Evolutionary conservation across 2,888 invertebrate genomes (phyloP).

Genomic region (Pheosia tremula): DNA sequence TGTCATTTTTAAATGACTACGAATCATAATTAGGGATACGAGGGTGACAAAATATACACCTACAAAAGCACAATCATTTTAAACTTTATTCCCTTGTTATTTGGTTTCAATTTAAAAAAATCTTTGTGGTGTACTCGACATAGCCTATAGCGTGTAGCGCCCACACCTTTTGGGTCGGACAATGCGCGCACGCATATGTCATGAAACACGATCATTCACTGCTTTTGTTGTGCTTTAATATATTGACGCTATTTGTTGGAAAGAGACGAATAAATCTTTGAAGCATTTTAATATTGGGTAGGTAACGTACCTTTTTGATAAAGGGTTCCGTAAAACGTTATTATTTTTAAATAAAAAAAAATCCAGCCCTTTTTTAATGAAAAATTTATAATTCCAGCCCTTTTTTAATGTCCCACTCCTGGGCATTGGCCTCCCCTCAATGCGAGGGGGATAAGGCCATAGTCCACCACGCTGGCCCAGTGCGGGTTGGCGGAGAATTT

Average conservation of each 20-base stretch:
- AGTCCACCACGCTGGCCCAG: too few relatives aligned
- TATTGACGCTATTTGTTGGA: constrained; percentile 1
- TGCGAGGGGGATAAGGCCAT: too few relatives aligned
- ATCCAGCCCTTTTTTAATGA: too few relatives aligned
- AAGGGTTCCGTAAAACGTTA: not conserved
- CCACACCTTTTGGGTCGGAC: constrained; percentile 30
- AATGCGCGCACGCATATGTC: constrained; percentile 32
- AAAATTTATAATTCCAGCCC: too few relatives aligned
- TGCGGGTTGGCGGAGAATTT: too few relatives aligned
- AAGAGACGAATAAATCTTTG: not conserved
- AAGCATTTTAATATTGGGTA: not conserved
- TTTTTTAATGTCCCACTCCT: too few relatives aligned
- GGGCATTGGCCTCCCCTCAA: too few relatives aligned
- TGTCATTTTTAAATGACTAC: not conserved
- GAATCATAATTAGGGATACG: not conserved
- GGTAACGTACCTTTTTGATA: not conserved
- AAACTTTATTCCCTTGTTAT: not conserved
- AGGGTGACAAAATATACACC: constrained; percentile 1
- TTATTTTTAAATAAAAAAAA: too few relatives aligned
- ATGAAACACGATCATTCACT: constrained; percentile 10
- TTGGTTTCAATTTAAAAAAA: not conserved
- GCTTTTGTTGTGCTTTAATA: constrained; percentile 8
- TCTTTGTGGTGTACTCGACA: constrained; percentile 6
- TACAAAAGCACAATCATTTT: not conserved
- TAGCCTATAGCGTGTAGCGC: constrained; percentile 22